Evolutionary conservation across 2,888 invertebrate genomes (phyloP), one percentile per base, ranked within the genome.

Genomic region (Schizaphis graminum): DNA sequence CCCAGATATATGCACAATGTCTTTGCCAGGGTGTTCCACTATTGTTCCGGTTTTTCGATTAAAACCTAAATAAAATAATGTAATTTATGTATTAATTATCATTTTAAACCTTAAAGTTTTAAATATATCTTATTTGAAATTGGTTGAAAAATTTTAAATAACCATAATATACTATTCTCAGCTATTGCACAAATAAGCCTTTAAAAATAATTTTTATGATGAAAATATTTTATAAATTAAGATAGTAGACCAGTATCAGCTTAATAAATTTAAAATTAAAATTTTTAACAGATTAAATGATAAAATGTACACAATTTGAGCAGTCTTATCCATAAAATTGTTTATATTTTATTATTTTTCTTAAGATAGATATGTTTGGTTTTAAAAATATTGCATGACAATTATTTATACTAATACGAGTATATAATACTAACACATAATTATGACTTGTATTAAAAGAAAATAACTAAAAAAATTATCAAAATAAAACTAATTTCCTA

Each of bases 1-100:
- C 11, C 98, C 99, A 95, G 97, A 97, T 95, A 99, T 97, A 95
- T 98, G 97, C 95, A 97, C 97, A 0, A 98, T 97, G 49, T 97
- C 97, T 94, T 96, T 96, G 91, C 97, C 97, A 4, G 98, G 97
- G 91, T 96, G 96, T 95, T 98, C 97, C 0, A 98, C 98, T 92
- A 98, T 96, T 95, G 96, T 96, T 13, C 98, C 98, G 94, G 95
- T 96, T 53, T 97, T 96, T 95, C 97, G 96, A 95, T 98, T 97
- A 47, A 97, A 95, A 94, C 98, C 98, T 98, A 92, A 94, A 94
- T 92, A 67, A 89, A 88, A 89, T 57, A 26, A 13, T 16, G 53
- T 53, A 67, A 13, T 67, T 67, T 13, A n/a, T 67, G 13, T n/a
- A n/a, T 67, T n/a, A 67, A 67, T n/a, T 4, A 67, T 67, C 4